Evolutionary conservation across 2,797 vertebrate genomes (phyloP).

Genomic region (Acanthopagrus latus): DNA sequence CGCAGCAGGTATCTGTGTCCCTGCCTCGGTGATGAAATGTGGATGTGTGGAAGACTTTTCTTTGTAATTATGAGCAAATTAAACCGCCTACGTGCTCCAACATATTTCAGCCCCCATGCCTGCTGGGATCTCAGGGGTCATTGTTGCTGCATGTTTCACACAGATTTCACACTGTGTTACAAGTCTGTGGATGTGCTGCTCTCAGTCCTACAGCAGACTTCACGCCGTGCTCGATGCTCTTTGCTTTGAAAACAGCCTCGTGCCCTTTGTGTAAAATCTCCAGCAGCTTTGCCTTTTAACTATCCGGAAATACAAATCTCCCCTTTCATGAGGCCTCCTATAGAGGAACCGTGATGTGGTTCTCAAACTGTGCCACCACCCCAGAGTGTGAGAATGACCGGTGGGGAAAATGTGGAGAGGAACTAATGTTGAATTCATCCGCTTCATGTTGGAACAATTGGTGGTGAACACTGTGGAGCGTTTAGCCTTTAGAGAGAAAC

Average conservation of each 20-base stretch:
- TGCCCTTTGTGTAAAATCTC: conserved; percentile 13
- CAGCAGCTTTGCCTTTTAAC: conserved; percentile 36
- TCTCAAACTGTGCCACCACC: conserved; percentile 10
- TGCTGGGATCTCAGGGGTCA: neutral
- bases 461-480: no score
- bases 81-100: neutral
- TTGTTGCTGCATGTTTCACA: conserved; percentile 15
- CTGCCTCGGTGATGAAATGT: no score
- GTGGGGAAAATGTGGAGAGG: conserved; percentile 3
- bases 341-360: neutral
- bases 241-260: conserved; percentile 11
- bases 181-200: conserved; percentile 12
- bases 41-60: no score
- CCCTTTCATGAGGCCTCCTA: conserved; percentile 37
- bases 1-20: no score
- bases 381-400: neutral
- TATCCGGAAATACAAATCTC: conserved; percentile 16
- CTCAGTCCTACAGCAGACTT: conserved; percentile 13
- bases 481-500: no score
- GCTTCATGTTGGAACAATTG: conserved; percentile 10
- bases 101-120: neutral
- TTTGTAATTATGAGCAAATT: conserved; percentile 20
- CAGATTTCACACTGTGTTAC: conserved; percentile 24
- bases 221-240: conserved; percentile 11
- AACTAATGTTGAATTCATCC: conserved; percentile 15